phyloP scores from a whole-genome alignment of 2,113 vertebrate species.

The Phoxinus phoxinus region DNA sequence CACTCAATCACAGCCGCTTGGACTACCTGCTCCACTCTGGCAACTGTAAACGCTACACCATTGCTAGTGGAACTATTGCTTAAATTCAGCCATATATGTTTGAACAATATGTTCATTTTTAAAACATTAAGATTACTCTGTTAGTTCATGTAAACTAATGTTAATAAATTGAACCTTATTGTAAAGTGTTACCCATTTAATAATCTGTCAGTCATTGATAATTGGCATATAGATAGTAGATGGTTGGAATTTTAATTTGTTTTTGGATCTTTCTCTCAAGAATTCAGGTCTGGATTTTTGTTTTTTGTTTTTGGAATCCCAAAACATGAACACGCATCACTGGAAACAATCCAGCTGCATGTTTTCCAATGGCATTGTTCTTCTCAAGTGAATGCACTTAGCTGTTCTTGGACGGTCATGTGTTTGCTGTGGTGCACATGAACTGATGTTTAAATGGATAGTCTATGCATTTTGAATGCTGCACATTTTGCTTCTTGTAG shows the following conservation, averaged over 20 bases:
- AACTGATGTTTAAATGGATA: conserved; percentile 16
- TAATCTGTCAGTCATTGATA: neutral
- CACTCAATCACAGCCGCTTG: too few species aligned
- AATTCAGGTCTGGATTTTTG: neutral
- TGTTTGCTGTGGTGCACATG: conserved; percentile 27
- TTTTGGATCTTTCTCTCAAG: neutral
- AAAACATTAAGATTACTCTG: too few species aligned
- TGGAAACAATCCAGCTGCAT: conserved; percentile 2
- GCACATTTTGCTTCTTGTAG: conserved; percentile 9
- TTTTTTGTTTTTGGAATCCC: neutral
- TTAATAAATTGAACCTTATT: too few species aligned
- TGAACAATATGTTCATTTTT: too few species aligned
- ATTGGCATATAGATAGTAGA: neutral
- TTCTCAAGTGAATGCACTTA: conserved; percentile 7
- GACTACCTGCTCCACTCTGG: too few species aligned
- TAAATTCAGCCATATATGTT: too few species aligned
- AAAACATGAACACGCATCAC: neutral
- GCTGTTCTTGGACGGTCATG: neutral
- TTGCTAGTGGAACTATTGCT: too few species aligned
- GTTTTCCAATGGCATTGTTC: conserved; percentile 5
- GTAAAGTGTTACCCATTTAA: too few species aligned
- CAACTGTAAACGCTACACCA: too few species aligned
- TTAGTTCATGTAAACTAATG: too few species aligned
- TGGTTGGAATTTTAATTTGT: neutral
- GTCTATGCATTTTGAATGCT: conserved; percentile 41